Percentiles rank a stretch among this genome's conserved stretches.
These are phyloP conservation scores for Rhinichthys osculus DNA, from an alignment of 2,797 vertebrate species.

Conservation along the genomic window DNA sequence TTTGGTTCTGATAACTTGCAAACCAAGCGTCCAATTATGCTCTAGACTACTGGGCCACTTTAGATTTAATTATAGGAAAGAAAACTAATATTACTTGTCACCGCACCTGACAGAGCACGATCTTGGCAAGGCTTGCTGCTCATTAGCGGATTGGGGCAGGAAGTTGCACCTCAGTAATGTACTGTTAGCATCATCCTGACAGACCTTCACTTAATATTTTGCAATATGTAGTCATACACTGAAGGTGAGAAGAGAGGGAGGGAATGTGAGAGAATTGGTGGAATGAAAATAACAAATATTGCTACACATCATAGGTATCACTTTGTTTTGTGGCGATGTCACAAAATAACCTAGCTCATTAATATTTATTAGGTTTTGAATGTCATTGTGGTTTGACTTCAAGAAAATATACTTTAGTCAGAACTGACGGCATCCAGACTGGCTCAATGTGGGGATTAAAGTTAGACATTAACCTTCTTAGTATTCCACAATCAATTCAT, in stretches of 20 bases:
- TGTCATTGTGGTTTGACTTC: neutral
- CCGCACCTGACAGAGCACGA: constrained; percentile 42
- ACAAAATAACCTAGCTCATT: neutral
- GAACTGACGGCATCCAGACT: too few relatives aligned
- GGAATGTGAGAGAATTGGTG: neutral
- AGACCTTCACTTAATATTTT: constrained; percentile 17
- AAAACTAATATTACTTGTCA: constrained; percentile 54
- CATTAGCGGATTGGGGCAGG: constrained; percentile 19
- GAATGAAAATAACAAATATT: neutral
- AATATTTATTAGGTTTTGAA: neutral
- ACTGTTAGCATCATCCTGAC: constrained; percentile 16
- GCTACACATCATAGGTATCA: neutral
- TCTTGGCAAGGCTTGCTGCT: constrained; percentile 17
- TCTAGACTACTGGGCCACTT: constrained; percentile 53
- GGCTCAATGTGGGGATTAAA: too few relatives aligned
- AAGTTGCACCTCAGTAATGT: constrained; percentile 18
- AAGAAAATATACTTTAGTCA: too few relatives aligned
- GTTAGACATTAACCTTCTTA: too few relatives aligned
- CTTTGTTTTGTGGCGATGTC: neutral
- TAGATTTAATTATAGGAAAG: constrained; percentile 62
- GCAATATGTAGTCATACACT: neutral
- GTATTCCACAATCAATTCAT: too few relatives aligned
- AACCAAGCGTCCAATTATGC: constrained; percentile 53
- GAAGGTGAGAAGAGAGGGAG: neutral
- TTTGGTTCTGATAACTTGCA: constrained; percentile 41